Conservation (phyloP, 2,797 vertebrate species). For the Ataeniobius toweri region DNA sequence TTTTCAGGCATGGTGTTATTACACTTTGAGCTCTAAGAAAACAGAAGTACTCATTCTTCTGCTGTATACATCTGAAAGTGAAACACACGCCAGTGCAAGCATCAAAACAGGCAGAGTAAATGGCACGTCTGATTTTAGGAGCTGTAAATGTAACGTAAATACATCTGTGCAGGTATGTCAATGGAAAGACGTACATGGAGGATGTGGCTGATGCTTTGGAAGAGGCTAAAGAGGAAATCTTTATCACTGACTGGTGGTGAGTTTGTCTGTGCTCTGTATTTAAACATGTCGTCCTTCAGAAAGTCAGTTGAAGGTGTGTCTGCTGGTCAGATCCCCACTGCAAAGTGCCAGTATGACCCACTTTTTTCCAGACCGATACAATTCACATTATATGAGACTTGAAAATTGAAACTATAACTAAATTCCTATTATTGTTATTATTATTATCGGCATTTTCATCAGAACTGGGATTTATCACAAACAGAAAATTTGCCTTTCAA, state of each 20-base stretch:
- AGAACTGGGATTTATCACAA: not conserved
- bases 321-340: not conserved
- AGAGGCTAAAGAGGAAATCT: slow-evolving; percentile 95
- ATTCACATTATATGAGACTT: not conserved
- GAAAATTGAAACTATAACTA: not conserved
- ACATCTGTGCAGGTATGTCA: slow-evolving; percentile 89
- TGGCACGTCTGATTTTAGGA: not conserved
- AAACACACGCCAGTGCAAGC: not conserved
- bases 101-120: slow-evolving; percentile 7
- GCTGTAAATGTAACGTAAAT: not conserved
- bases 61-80: not conserved
- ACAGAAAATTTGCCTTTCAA: not conserved
- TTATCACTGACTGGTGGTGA: slow-evolving; percentile 99
- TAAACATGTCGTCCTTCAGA: not conserved
- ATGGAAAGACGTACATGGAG: slow-evolving; percentile 94
- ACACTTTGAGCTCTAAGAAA: not conserved
- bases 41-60: not conserved
- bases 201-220: slow-evolving; percentile 94
- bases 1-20: slow-evolving; percentile 5
- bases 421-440: not conserved
- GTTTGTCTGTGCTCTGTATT: slow-evolving; percentile 51
- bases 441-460: not conserved
- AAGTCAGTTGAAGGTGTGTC: not conserved
- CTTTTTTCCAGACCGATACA: no score
- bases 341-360: not conserved